phyloP scores from a whole-genome alignment of 1,140 invertebrate genomes.

The Pemphigus obesinymphae region DNA sequence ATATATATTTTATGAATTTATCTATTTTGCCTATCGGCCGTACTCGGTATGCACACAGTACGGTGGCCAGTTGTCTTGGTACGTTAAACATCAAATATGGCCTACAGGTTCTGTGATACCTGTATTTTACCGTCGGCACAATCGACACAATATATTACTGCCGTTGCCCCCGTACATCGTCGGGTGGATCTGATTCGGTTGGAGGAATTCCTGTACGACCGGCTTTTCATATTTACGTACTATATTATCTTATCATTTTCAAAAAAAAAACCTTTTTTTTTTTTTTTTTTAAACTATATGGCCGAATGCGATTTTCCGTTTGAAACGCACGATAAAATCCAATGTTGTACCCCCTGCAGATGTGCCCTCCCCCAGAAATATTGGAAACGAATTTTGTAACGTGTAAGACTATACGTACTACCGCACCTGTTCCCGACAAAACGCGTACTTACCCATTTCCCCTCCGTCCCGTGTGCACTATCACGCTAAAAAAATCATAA shows the following conservation, averaged over 20 bases:
- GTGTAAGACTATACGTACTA: no score
- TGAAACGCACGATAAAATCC: not conserved
- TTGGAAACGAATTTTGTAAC: not conserved
- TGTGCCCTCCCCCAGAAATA: not conserved
- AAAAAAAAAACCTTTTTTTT: not conserved
- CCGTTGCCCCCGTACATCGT: not conserved
- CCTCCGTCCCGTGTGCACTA: not conserved
- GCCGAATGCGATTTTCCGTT: not conserved
- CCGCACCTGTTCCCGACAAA: not conserved
- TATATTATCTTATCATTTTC: not conserved
- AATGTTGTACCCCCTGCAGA: not conserved
- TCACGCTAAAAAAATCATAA: not conserved
- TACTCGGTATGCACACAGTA: not conserved
- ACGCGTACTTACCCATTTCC: not conserved
- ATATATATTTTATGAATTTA: slow-evolving; percentile 9
- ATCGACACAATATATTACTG: not conserved
- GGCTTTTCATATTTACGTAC: not conserved
- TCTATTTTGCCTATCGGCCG: slow-evolving; percentile 12
- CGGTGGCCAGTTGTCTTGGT: slow-evolving; percentile 6
- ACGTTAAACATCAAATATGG: slow-evolving; percentile 13
- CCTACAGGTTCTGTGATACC: slow-evolving; percentile 15
- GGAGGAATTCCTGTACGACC: not conserved
- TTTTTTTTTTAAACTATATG: not conserved
- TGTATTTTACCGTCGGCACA: not conserved
- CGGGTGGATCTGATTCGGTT: not conserved